Percentiles rank a stretch among this genome's conserved stretches.
phyloP scores from a whole-genome alignment of 2,888 invertebrate genomes.

The Sarcophaga carnaria region DNA sequence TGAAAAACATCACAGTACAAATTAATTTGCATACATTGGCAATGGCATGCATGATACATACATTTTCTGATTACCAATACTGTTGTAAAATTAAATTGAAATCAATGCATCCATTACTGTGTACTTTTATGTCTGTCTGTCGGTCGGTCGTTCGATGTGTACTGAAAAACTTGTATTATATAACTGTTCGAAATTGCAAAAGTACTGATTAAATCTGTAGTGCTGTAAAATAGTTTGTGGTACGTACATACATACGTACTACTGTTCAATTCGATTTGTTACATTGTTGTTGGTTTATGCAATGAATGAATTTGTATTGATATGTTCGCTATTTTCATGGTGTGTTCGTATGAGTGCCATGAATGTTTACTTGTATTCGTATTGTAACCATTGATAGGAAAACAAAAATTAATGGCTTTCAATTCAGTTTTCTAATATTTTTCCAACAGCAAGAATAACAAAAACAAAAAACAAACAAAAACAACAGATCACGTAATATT shows the following conservation, averaged over 20 bases:
- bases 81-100: slow-evolving; percentile 13
- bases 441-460: not conserved
- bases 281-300: too few species aligned
- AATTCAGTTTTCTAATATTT: slow-evolving; percentile 44
- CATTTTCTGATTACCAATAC: slow-evolving; percentile 2
- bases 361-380: not conserved
- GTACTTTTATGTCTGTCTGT: not conserved
- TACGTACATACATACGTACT: not conserved
- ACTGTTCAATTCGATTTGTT: too few species aligned
- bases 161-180: slow-evolving; percentile 28
- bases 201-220: slow-evolving; percentile 58
- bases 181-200: slow-evolving; percentile 49
- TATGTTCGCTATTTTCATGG: not conserved
- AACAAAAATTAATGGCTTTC: slow-evolving; percentile 56
- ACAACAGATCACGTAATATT: slow-evolving; percentile 19
- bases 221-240: not conserved
- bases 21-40: slow-evolving; percentile 66
- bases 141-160: not conserved
- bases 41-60: not conserved
- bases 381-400: slow-evolving; percentile 38
- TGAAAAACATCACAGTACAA: slow-evolving; percentile 51
- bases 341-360: not conserved
- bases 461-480: not conserved
- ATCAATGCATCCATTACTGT: slow-evolving; percentile 15
- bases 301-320: not conserved